A percentile compares a stretch with the other conserved stretches of the same genome.
Conservation (phyloP, 2,888 invertebrate species). For the Conchocele bisecta region DNA sequence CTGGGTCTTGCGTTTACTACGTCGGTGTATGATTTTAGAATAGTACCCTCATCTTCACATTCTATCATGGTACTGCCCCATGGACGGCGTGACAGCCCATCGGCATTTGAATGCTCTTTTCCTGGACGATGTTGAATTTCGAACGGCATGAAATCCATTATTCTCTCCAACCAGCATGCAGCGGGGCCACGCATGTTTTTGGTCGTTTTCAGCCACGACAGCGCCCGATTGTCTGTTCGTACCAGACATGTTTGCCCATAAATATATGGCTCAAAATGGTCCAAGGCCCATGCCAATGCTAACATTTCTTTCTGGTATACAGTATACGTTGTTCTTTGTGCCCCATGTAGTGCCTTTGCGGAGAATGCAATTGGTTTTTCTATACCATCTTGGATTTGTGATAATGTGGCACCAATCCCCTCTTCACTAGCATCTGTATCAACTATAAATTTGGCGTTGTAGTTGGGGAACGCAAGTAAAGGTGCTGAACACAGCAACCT, state of each 20-base stretch:
- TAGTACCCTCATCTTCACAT: too few species aligned
- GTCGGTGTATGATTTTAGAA: too few species aligned
- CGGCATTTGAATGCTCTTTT: neutral
- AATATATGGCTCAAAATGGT: slow-evolving; percentile 2
- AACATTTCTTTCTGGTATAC: slow-evolving; percentile 1
- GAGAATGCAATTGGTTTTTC: slow-evolving; percentile 31
- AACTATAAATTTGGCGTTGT: slow-evolving; percentile 5
- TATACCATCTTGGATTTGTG: slow-evolving; percentile 20
- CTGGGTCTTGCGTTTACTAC: too few species aligned
- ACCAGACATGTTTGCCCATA: slow-evolving; percentile 3
- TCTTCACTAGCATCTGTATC: slow-evolving; percentile 37
- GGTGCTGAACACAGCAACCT: neutral
- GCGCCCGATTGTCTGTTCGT: slow-evolving; percentile 10
- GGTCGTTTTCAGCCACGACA: neutral
- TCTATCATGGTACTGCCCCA: too few species aligned
- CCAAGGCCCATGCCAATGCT: neutral
- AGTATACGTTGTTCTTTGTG: slow-evolving; percentile 19
- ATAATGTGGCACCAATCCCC: slow-evolving; percentile 27
- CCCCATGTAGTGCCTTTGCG: neutral
- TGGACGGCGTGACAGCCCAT: neutral
- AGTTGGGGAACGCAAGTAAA: slow-evolving; percentile 5
- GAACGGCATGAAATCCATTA: slow-evolving; percentile 1
- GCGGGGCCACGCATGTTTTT: neutral
- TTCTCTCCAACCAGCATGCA: neutral
- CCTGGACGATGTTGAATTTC: neutral